Conservation (phyloP, 1,140 invertebrate species). For the Anoplolepis gracilipes region DNA sequence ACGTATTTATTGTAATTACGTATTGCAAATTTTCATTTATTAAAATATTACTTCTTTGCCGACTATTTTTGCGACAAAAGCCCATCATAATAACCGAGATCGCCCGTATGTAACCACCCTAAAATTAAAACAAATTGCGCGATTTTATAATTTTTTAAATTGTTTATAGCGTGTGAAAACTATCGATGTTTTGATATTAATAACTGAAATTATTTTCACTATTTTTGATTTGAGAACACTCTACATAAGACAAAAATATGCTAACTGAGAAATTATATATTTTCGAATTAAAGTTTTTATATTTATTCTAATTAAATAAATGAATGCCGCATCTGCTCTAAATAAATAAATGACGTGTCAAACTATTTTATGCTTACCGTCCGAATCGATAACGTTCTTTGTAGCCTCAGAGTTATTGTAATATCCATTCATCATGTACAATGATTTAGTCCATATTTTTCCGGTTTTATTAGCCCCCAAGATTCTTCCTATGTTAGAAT, state of each 20-base stretch:
- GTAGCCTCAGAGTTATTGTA: conserved; percentile 82
- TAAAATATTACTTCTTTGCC: conserved; percentile 76
- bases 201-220: background rate
- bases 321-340: background rate
- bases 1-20: background rate
- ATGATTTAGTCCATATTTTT: conserved; percentile 82
- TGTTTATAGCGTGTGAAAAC: background rate
- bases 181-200: background rate
- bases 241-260: background rate
- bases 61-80: conserved; percentile 86
- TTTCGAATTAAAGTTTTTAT: background rate
- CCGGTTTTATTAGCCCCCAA: conserved; percentile 81
- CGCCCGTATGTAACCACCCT: conserved; percentile 77
- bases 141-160: background rate
- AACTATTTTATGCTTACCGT: conserved; percentile 82
- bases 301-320: too few species aligned
- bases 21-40: conserved; percentile 26
- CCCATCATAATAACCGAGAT: conserved; percentile 86
- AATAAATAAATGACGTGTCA: background rate
- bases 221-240: too few species aligned
- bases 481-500: conserved; percentile 80
- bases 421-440: conserved; percentile 76
- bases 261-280: too few species aligned
- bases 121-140: background rate
- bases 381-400: conserved; percentile 83